These are phyloP conservation scores for Elaphurus davidianus DNA, from an alignment of 2,113 vertebrate species.

Conservation along the genomic window DNA sequence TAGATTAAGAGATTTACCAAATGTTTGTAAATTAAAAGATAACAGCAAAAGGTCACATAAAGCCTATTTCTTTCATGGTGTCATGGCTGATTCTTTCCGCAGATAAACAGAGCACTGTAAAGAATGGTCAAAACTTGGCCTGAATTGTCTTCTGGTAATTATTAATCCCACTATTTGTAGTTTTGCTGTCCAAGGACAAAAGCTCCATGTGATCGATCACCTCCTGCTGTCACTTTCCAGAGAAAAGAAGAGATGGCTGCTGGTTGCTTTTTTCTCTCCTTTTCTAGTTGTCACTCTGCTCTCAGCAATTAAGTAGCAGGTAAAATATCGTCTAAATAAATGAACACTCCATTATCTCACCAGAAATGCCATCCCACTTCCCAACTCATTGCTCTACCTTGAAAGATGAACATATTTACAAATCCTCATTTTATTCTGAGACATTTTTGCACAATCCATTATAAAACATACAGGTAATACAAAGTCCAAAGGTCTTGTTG, in stretches of 20 bases:
- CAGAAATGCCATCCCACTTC: not conserved
- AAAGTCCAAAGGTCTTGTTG: constrained; percentile 38
- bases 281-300: not conserved
- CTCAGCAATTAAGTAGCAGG: not conserved
- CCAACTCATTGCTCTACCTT: constrained; percentile 30
- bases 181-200: constrained; percentile 17
- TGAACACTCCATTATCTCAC: not conserved
- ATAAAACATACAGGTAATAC: constrained; percentile 55
- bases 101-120: not conserved
- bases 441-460: constrained; percentile 41
- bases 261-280: not conserved
- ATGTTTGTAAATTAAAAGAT: constrained; percentile 39
- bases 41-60: constrained; percentile 46
- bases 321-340: not conserved
- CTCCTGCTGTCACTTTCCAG: constrained; percentile 36
- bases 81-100: not conserved
- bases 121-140: not conserved
- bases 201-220: constrained; percentile 15
- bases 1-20: constrained; percentile 49
- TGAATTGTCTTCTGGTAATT: not conserved
- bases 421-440: constrained; percentile 52
- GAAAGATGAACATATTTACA: constrained; percentile 18
- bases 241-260: constrained; percentile 9
- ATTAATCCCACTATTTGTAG: constrained; percentile 25
- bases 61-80: not conserved